Evolutionary conservation across 2,113 vertebrate species (phyloP).

Genomic region (Istiophorus platypterus): DNA sequence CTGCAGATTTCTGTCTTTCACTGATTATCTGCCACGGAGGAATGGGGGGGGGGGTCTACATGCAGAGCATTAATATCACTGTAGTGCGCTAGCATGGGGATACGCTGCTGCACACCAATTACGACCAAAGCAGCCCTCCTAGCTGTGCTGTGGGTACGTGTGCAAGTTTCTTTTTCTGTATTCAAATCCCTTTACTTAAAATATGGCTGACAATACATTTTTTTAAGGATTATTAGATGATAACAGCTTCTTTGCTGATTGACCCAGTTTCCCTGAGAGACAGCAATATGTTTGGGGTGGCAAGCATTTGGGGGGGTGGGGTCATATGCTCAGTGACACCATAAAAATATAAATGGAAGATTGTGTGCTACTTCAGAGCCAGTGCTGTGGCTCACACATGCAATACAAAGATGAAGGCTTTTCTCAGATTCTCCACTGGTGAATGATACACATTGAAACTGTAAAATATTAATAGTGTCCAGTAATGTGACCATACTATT

Average conservation of each 20-base stretch:
- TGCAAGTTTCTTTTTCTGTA: constrained; percentile 7
- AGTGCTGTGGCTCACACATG: constrained; percentile 4
- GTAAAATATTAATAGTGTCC: constrained; percentile 10
- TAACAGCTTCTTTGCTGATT: constrained; percentile 57
- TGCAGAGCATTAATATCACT: constrained; percentile 64
- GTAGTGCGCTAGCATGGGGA: constrained; percentile 37
- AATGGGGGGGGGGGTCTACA: constrained; percentile 34
- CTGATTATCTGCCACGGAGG: constrained; percentile 66
- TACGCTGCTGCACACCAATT: constrained; percentile 70
- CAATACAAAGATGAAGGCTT: constrained; percentile 16
- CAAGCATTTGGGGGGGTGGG: constrained; percentile 9
- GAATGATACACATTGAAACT: constrained; percentile 14
- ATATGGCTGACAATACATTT: constrained; percentile 48
- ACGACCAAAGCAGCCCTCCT: constrained; percentile 29
- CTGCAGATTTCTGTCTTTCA: constrained; percentile 72
- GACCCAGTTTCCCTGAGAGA: constrained; percentile 70
- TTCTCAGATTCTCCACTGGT: constrained; percentile 16
- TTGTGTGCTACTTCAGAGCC: not conserved
- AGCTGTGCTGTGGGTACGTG: not conserved
- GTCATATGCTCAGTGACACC: constrained; percentile 38
- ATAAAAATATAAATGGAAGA: constrained; percentile 41
- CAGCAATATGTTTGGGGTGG: constrained; percentile 54
- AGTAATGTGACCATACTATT: constrained; percentile 3
- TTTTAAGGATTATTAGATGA: constrained; percentile 53
- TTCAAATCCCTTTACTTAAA: constrained; percentile 44